Evolutionary conservation across 1,140 invertebrate species (phyloP).

Genomic region (Neodiprion virginianus): DNA sequence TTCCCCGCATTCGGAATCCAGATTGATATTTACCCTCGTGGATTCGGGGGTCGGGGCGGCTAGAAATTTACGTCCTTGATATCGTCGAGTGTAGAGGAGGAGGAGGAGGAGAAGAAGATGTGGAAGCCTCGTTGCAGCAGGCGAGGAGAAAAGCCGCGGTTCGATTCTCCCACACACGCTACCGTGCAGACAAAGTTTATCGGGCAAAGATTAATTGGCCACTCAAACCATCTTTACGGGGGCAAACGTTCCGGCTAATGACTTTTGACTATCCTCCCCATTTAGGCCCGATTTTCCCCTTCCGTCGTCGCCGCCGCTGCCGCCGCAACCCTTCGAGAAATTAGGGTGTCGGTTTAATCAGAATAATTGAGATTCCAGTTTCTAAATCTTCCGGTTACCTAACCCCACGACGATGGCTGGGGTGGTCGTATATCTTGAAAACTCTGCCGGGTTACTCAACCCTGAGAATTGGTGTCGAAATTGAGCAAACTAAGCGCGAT

Average conservation of each 20-base stretch:
- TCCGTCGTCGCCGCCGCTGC: constrained; percentile 14
- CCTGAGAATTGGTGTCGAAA: background rate
- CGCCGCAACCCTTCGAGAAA: background rate
- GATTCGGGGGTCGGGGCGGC: too few relatives aligned
- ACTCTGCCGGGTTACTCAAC: background rate
- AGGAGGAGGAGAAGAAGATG: background rate
- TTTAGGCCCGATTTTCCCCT: constrained; percentile 1
- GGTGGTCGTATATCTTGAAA: constrained; percentile 13
- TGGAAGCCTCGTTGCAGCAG: background rate
- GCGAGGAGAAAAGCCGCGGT: too few relatives aligned
- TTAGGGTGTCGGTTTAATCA: constrained; percentile 28
- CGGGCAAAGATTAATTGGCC: background rate
- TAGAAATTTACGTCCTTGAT: too few relatives aligned
- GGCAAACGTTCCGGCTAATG: constrained; percentile 1
- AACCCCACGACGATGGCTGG: background rate
- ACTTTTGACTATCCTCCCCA: constrained; percentile 1
- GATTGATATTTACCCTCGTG: too few relatives aligned
- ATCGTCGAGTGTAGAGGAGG: background rate
- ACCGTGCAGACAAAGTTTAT: constrained; percentile 9
- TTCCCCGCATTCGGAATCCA: too few relatives aligned
- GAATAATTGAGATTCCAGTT: constrained; percentile 46
- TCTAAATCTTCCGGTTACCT: constrained; percentile 11
- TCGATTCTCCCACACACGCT: constrained; percentile 7
- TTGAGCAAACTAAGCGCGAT: background rate
- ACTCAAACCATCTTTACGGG: constrained; percentile 7